Conservation (phyloP, 1,140 invertebrate genomes). For the Cecropterus lyciades region DNA sequence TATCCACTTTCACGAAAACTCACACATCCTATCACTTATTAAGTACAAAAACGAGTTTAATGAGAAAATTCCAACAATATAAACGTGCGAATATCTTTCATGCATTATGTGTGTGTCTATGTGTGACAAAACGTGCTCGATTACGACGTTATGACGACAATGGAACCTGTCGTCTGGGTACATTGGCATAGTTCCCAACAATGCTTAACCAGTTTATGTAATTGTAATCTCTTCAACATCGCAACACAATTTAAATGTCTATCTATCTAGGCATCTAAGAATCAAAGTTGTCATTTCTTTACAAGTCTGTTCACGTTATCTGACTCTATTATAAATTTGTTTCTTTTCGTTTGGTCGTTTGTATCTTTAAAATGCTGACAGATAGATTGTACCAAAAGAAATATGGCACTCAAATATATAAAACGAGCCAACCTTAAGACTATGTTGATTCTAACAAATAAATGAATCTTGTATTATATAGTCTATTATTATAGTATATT, state of each 20-base stretch:
- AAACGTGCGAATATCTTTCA: neutral
- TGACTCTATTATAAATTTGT: neutral
- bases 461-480: too few relatives aligned
- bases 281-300: slow-evolving; percentile 17
- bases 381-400: too few relatives aligned
- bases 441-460: too few relatives aligned
- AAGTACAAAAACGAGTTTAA: too few relatives aligned
- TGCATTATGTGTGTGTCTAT: neutral
- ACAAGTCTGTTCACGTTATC: neutral
- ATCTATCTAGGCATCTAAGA: slow-evolving; percentile 35
- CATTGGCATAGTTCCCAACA: slow-evolving; percentile 58
- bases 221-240: slow-evolving; percentile 46
- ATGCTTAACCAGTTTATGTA: slow-evolving; percentile 57
- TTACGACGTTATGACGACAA: slow-evolving; percentile 45
- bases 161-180: slow-evolving; percentile 48
- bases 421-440: too few relatives aligned
- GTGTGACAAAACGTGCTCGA: slow-evolving; percentile 25
- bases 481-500: too few relatives aligned
- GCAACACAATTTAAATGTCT: slow-evolving; percentile 32
- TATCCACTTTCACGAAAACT: neutral
- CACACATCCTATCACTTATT: too few relatives aligned
- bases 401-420: too few relatives aligned
- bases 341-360: too few relatives aligned
- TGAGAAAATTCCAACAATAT: too few relatives aligned
- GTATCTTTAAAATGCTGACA: too few relatives aligned